phyloP scores from a whole-genome alignment of 2,888 invertebrate genomes.

The Machimus rusticus region DNA sequence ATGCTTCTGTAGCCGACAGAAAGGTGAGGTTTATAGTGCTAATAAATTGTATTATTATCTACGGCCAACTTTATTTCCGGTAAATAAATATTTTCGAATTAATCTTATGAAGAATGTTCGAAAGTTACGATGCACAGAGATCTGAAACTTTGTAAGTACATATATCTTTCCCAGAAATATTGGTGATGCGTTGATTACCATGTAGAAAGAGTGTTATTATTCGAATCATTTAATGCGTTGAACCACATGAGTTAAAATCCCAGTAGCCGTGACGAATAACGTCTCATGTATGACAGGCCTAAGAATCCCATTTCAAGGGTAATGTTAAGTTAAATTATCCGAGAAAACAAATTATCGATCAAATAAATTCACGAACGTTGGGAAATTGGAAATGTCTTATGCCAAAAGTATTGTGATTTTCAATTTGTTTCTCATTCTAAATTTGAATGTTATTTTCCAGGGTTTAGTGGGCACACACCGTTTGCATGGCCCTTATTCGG shows the following conservation, averaged over 20 bases:
- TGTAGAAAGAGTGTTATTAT: no score
- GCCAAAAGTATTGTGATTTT: slow-evolving; percentile 43
- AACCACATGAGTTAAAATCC: background rate
- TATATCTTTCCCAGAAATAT: no score
- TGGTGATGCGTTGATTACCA: no score
- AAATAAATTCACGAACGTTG: slow-evolving; percentile 2
- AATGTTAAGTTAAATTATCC: background rate
- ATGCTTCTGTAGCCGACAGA: no score
- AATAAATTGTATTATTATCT: no score
- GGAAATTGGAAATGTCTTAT: slow-evolving; percentile 47
- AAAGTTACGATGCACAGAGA: no score
- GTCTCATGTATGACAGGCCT: background rate
- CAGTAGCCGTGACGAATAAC: background rate
- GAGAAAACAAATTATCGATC: slow-evolving; percentile 31
- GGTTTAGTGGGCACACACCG: slow-evolving; percentile 59
- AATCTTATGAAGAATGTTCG: no score
- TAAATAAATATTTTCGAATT: no score
- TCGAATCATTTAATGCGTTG: no score
- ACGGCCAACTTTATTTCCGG: no score
- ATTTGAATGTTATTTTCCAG: slow-evolving; percentile 46
- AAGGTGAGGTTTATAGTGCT: no score
- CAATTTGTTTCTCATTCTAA: background rate
- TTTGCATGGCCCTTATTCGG: slow-evolving; percentile 58
- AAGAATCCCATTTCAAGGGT: background rate
- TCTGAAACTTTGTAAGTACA: no score